Percentiles rank a stretch among this genome's conserved stretches.
Evolutionary conservation across 2,797 vertebrate genomes (phyloP).

Genomic region (Protonibea diacanthus): DNA sequence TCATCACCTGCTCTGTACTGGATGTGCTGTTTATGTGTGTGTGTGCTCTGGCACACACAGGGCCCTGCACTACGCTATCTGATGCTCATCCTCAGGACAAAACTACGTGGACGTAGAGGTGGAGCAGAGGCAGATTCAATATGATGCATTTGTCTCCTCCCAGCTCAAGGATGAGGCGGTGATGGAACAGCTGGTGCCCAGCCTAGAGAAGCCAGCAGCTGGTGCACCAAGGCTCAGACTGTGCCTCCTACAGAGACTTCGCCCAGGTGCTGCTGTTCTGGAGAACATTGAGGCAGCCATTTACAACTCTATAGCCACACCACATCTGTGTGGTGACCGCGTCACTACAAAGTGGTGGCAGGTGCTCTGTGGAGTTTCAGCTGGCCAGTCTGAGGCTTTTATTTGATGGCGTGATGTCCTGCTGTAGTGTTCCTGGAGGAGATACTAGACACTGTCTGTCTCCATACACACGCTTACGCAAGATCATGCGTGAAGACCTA

Average conservation of each 20-base stretch:
- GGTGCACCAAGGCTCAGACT: constrained; percentile 22
- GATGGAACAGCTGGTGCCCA: constrained; percentile 40
- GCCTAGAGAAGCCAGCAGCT: constrained; percentile 28
- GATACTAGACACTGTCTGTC: constrained; percentile 61
- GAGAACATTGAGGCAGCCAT: constrained; percentile 79
- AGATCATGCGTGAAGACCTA: constrained; percentile 59
- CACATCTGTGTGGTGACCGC: constrained; percentile 74
- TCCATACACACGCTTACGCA: constrained; percentile 59
- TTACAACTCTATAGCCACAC: constrained; percentile 76
- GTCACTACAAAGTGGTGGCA: constrained; percentile 71
- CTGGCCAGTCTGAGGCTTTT: constrained; percentile 70
- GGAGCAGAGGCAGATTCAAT: constrained; percentile 21
- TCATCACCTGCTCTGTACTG: constrained; percentile 21
- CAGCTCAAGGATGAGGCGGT: constrained; percentile 69
- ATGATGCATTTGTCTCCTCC: constrained; percentile 56
- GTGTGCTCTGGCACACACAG: constrained; percentile 44
- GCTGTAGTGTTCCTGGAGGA: constrained; percentile 73
- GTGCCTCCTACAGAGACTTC: constrained; percentile 59
- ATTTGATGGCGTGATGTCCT: constrained; percentile 66
- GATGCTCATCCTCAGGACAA: constrained; percentile 43
- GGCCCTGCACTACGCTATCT: constrained; percentile 47
- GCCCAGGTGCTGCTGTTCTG: constrained; percentile 39
- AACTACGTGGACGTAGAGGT: constrained; percentile 26
- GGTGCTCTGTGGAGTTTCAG: constrained; percentile 80
- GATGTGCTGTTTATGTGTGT: constrained; percentile 32